Evolutionary conservation across 2,113 vertebrate species (phyloP), one percentile per base, ranked within the genome.

Genomic region (Lamprotornis superbus): DNA sequence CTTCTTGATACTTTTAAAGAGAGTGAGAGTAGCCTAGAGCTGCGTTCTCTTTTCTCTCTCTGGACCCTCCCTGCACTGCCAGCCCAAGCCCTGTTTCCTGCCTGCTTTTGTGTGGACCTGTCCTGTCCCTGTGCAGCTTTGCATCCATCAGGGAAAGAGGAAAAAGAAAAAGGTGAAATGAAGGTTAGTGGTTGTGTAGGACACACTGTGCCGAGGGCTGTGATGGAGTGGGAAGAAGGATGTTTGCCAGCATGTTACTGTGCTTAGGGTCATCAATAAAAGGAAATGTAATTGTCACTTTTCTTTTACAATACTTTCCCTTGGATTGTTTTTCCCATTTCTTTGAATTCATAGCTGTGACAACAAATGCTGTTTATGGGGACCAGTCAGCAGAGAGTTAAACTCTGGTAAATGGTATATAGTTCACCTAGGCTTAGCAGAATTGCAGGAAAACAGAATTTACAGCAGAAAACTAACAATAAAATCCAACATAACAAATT

Each of bases 201-300:
- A 56, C 46, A 8, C 17, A 2, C 7, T 60, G 81, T 0, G 1
- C 44, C 0, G 3, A 37, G 74, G 44, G 67, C 59, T 68, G 31
- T 23, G 46, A 25, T 40, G 5, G 53, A 2, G 6, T 28, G 33
- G 61, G 81, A 59, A 39, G 77, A 59, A 59, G 28, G 39, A 57
- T 39, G 83, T 90, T 74, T 84, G 83, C 79, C 64, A 84, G 89
- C 64, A 35, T 0, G 0, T 53, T 75, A 6, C 60, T 4, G 5
- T 35, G 65, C 87, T 49, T 35, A 40, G 73, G 30, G 52, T 75
- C 87, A 83, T 89, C 69, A 68, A 44, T 94, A 92, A 87, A 80
- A 89, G 68, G 59, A 35, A 83, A 68, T 22, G 10, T 77, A 75
- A 40, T 84, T 69, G 65, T 71, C 71, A 53, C 20, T 76, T 49